Conservation (phyloP, 2,888 invertebrate species). For the Diaperis boleti region DNA sequence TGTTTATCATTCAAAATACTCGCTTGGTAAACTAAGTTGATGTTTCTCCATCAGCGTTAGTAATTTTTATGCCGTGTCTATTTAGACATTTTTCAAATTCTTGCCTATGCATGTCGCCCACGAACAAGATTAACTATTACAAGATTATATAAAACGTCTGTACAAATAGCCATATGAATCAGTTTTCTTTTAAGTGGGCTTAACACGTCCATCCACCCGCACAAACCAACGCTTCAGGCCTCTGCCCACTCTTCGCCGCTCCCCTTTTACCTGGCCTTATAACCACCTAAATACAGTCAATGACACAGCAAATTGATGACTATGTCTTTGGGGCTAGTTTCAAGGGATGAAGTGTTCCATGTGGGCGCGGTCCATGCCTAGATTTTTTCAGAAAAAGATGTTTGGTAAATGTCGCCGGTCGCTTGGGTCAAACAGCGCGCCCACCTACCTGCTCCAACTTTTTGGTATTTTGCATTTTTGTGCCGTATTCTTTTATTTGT, state of each 20-base stretch:
- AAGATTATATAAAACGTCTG: slow-evolving; percentile 15
- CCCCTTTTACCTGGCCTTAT: slow-evolving; percentile 46
- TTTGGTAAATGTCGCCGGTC: slow-evolving; percentile 36
- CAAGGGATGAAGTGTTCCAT: slow-evolving; percentile 12
- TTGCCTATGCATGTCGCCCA: slow-evolving; percentile 11
- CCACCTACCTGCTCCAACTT: slow-evolving; percentile 46
- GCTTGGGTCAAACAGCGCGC: slow-evolving; percentile 48
- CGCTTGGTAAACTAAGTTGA: no score
- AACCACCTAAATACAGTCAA: slow-evolving; percentile 43
- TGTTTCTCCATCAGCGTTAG: slow-evolving; percentile 40
- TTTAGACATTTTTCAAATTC: neutral
- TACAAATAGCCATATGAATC: slow-evolving; percentile 32
- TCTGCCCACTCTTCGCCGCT: slow-evolving; percentile 53
- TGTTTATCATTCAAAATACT: no score
- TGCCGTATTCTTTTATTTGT: slow-evolving; percentile 38
- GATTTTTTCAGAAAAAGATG: slow-evolving; percentile 19
- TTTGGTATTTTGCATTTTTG: slow-evolving; percentile 40
- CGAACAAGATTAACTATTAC: slow-evolving; percentile 11
- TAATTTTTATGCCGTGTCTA: slow-evolving; percentile 39
- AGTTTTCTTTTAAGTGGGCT: slow-evolving; percentile 49
- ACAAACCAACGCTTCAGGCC: slow-evolving; percentile 50
- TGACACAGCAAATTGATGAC: slow-evolving; percentile 34
- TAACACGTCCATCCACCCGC: slow-evolving; percentile 55
- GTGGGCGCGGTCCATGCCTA: slow-evolving; percentile 12
- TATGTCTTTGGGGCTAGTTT: slow-evolving; percentile 1